phyloP scores from a whole-genome alignment of 2,888 invertebrate genomes.

The Quadriops clusia region DNA sequence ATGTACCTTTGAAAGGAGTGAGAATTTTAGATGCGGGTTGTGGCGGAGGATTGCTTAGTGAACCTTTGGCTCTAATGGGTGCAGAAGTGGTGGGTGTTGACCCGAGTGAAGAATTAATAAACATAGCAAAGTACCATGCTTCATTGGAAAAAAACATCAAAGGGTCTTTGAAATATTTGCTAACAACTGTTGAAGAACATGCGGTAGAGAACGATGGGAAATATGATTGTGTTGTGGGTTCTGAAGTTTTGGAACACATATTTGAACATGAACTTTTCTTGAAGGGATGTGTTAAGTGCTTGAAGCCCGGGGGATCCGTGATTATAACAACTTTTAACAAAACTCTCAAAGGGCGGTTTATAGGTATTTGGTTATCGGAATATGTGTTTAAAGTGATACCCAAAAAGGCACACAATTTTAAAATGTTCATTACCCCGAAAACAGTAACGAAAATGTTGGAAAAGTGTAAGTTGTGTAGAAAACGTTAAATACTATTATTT shows the following conservation, averaged over 20 bases:
- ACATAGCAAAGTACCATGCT: constrained; percentile 50
- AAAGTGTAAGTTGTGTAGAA: not conserved
- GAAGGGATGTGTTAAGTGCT: constrained; percentile 24
- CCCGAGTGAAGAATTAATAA: constrained; percentile 54
- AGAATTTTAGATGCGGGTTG: constrained; percentile 7
- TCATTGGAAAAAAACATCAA: constrained; percentile 3
- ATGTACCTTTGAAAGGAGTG: not conserved
- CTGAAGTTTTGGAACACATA: constrained; percentile 59
- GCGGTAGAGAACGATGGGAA: constrained; percentile 19
- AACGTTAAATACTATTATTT: no score
- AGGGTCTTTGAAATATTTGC: constrained; percentile 33
- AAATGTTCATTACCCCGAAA: constrained; percentile 71
- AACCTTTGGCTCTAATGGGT: constrained; percentile 56
- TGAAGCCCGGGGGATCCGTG: constrained; percentile 34
- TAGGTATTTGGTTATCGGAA: constrained; percentile 59
- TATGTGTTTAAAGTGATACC: constrained; percentile 58
- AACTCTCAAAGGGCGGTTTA: constrained; percentile 40
- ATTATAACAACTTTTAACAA: constrained; percentile 34
- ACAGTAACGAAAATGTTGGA: not conserved
- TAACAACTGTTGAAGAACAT: constrained; percentile 43
- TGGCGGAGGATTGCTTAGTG: constrained; percentile 13
- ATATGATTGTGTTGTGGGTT: constrained; percentile 53
- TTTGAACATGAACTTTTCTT: constrained; percentile 42
- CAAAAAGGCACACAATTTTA: constrained; percentile 73
- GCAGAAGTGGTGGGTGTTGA: constrained; percentile 69